Conservation (phyloP, 2,797 vertebrate genomes). For the Margarornis squamiger region DNA sequence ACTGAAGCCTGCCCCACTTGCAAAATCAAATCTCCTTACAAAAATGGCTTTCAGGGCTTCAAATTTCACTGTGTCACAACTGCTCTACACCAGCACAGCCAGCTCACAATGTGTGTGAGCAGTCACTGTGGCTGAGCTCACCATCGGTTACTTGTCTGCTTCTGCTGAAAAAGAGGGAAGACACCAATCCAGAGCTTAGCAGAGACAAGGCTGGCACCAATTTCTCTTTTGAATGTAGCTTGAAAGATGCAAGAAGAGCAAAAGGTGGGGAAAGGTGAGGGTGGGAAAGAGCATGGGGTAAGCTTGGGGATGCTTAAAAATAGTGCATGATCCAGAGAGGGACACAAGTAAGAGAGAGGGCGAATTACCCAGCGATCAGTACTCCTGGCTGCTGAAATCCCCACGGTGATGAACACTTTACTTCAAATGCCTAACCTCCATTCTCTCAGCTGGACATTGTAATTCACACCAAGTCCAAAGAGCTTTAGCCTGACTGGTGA, state of each 20-base stretch:
- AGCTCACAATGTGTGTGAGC: not conserved
- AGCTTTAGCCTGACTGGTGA: not conserved
- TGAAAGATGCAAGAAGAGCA: not conserved
- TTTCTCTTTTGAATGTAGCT: slow-evolving; percentile 32
- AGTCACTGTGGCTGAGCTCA: not conserved
- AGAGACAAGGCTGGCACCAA: not conserved
- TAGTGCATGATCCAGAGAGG: not conserved
- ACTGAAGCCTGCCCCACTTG: not conserved
- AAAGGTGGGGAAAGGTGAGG: not conserved
- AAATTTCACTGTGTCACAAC: not conserved
- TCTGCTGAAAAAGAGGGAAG: not conserved
- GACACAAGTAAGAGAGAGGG: not conserved
- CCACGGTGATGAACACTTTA: not conserved
- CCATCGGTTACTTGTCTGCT: not conserved
- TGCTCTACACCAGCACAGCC: not conserved
- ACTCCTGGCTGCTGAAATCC: slow-evolving; percentile 1
- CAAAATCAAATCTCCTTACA: not conserved
- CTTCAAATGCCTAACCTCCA: not conserved
- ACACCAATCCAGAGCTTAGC: not conserved
- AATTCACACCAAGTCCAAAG: not conserved
- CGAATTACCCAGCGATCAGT: not conserved
- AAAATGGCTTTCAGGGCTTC: not conserved
- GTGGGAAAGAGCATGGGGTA: not conserved
- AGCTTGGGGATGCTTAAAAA: not conserved
- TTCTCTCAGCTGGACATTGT: not conserved